Evolutionary conservation across 2,888 invertebrate species (phyloP).

Genomic region (Eudemis profundana): DNA sequence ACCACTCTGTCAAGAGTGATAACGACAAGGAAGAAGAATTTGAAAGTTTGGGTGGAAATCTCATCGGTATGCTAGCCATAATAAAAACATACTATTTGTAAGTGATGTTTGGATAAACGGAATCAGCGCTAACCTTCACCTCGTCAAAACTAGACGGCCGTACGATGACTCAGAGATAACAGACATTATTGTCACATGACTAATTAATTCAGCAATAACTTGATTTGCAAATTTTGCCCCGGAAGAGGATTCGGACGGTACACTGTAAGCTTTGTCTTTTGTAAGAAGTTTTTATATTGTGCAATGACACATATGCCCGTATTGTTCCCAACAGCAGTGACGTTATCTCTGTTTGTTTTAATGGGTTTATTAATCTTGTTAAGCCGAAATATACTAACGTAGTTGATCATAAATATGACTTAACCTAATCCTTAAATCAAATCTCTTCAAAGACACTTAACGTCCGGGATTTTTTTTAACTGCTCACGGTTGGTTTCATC

Average conservation of each 20-base stretch:
- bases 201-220: constrained; percentile 26
- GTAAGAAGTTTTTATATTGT: constrained; percentile 27
- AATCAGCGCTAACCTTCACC: constrained; percentile 29
- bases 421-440: constrained; percentile 22
- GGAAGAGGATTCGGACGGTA: constrained; percentile 1
- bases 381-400: constrained; percentile 20
- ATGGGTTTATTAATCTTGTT: constrained; percentile 16
- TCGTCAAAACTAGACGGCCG: constrained; percentile 11
- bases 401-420: constrained; percentile 26
- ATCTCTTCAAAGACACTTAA: constrained; percentile 1
- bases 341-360: constrained; percentile 26
- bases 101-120: constrained; percentile 3
- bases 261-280: not conserved
- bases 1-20: no score
- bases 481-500: no score
- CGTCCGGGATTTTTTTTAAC: not conserved
- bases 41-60: no score
- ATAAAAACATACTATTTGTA: no score
- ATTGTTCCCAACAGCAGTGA: not conserved
- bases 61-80: no score
- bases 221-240: constrained; percentile 30
- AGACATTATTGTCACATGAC: constrained; percentile 36
- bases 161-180: constrained; percentile 37
- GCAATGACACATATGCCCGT: not conserved
- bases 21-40: no score